Percentiles rank a stretch among this genome's conserved stretches.
phyloP scores from a whole-genome alignment of 2,113 vertebrate species.

The Otocyon megalotis region DNA sequence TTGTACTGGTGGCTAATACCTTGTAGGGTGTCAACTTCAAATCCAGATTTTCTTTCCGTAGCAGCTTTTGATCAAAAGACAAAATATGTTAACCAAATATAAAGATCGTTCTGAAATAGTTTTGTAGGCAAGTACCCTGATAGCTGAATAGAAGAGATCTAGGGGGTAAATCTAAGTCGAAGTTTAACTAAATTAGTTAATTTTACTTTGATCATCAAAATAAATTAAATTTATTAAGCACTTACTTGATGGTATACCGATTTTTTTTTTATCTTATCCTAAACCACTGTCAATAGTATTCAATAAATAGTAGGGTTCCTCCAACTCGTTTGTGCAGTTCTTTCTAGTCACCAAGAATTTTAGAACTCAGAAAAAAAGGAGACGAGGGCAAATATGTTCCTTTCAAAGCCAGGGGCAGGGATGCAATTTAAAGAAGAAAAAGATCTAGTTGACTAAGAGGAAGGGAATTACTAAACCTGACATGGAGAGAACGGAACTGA shows the following conservation, averaged over 20 bases:
- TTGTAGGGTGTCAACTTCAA: conserved; percentile 98
- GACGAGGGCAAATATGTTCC: neutral
- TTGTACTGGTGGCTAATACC: conserved; percentile 98
- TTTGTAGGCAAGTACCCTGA: neutral
- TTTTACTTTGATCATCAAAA: conserved; percentile 26
- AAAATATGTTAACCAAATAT: conserved; percentile 51
- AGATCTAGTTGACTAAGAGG: neutral
- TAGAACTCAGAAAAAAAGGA: conserved; percentile 9
- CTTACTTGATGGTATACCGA: neutral
- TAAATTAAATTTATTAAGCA: neutral
- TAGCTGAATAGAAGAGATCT: neutral
- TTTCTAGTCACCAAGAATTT: neutral
- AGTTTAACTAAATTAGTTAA: neutral
- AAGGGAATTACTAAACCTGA: neutral
- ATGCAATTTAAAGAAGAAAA: conserved; percentile 1
- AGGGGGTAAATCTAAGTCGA: neutral
- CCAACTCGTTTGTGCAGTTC: neutral
- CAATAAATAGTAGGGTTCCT: neutral
- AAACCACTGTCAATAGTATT: neutral
- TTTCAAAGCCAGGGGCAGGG: neutral
- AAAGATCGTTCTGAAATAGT: neutral
- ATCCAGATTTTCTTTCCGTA: conserved; percentile 98
- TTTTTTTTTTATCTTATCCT: conserved; percentile 23
- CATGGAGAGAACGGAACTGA: neutral
- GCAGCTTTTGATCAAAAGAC: conserved; percentile 87